Evolutionary conservation across 2,113 vertebrate species (phyloP).

Genomic region (Chaenogobius annularis): DNA sequence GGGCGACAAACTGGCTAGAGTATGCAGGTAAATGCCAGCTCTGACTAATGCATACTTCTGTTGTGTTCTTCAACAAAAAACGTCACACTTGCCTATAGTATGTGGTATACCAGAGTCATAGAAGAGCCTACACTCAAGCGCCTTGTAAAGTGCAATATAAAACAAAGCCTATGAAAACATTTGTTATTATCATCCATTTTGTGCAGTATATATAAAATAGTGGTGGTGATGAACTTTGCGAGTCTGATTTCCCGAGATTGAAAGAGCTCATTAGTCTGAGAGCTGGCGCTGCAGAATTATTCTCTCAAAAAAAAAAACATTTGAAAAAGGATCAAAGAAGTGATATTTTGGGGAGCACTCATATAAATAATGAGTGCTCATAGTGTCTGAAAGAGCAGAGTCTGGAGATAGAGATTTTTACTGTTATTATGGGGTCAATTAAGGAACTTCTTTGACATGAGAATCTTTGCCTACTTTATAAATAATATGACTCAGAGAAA

Average conservation of each 20-base stretch:
- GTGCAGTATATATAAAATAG: neutral
- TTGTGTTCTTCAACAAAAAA: too few species aligned
- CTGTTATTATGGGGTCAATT: neutral
- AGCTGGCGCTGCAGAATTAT: conserved; percentile 19
- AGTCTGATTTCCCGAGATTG: conserved; percentile 11
- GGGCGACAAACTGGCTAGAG: too few species aligned
- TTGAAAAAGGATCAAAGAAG: conserved; percentile 38
- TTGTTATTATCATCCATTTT: neutral
- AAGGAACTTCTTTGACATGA: neutral
- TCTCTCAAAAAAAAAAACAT: conserved; percentile 22
- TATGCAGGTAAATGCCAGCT: too few species aligned
- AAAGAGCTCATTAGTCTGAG: conserved; percentile 32
- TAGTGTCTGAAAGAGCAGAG: conserved; percentile 13
- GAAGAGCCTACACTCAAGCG: too few species aligned
- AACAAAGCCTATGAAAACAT: neutral
- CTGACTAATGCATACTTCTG: too few species aligned
- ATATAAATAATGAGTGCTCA: conserved; percentile 37
- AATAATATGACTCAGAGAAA: neutral
- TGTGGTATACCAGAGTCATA: too few species aligned
- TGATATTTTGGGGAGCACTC: conserved; percentile 24
- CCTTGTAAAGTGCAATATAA: neutral
- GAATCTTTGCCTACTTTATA: neutral
- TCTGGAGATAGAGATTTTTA: conserved; percentile 6
- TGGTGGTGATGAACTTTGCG: neutral
- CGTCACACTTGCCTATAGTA: too few species aligned